These are phyloP conservation scores for Troides oblongomaculatus DNA, from an alignment of 2,888 invertebrate species.

Conservation along the genomic window DNA sequence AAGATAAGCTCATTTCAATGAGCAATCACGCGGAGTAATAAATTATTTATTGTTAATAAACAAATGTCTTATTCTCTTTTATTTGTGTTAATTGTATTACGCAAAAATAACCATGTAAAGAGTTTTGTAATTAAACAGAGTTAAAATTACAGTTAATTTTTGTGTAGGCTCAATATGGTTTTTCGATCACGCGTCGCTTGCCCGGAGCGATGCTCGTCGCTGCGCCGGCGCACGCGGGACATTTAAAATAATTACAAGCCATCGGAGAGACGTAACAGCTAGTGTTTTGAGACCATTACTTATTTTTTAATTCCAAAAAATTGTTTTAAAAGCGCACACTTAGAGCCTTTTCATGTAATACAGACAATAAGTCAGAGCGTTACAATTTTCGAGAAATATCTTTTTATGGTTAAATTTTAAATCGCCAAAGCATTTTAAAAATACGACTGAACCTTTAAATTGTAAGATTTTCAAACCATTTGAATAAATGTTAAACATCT, in stretches of 20 bases:
- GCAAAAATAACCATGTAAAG: neutral
- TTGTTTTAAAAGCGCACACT: conserved; percentile 68
- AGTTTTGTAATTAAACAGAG: conserved; percentile 33
- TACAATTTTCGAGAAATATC: conserved; percentile 55
- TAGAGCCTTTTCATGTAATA: conserved; percentile 64
- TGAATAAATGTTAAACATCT: neutral
- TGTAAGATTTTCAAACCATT: neutral
- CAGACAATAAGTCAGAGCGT: conserved; percentile 60
- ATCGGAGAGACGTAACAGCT: conserved; percentile 75
- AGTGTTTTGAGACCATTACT: conserved; percentile 79
- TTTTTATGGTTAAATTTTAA: conserved; percentile 26
- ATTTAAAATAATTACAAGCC: conserved; percentile 82
- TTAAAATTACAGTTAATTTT: conserved; percentile 34
- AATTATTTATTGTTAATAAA: neutral
- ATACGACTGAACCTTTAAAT: neutral
- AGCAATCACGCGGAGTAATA: neutral
- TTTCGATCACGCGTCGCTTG: conserved; percentile 64
- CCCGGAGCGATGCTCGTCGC: conserved; percentile 55
- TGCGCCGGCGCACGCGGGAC: conserved; percentile 64
- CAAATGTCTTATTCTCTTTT: neutral
- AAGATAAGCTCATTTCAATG: conserved; percentile 6
- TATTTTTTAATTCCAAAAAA: conserved; percentile 77
- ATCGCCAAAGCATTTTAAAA: neutral
- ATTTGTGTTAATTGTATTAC: neutral
- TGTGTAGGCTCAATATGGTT: conserved; percentile 69